phyloP scores from a whole-genome alignment of 2,797 vertebrate genomes.

The Distichodus sexfasciatus region DNA sequence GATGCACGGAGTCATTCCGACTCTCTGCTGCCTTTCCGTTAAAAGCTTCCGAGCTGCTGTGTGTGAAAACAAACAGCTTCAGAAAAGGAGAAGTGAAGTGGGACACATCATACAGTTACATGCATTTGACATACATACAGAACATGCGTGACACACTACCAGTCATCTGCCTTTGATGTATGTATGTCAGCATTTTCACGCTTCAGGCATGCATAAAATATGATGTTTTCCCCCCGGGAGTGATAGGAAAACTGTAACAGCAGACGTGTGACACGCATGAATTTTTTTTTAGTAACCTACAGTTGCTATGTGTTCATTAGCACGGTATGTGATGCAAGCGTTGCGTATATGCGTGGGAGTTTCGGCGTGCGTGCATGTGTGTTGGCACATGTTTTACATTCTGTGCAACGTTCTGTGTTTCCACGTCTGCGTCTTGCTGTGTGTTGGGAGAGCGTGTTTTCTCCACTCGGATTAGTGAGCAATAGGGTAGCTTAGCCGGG shows the following conservation, averaged over 20 bases:
- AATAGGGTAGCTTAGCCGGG: conserved; percentile 70
- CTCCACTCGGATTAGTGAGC: conserved; percentile 67
- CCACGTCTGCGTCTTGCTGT: conserved; percentile 44
- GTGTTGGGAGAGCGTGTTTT: conserved; percentile 47
- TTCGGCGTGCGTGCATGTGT: not conserved
- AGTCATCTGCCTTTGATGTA: not conserved
- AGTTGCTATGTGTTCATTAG: not conserved
- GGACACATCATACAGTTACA: conserved; percentile 2
- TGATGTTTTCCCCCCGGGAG: not conserved
- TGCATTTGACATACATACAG: too few species aligned
- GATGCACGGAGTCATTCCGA: not conserved
- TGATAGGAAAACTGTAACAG: not conserved
- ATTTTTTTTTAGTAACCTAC: conserved; percentile 34
- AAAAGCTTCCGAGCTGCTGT: not conserved
- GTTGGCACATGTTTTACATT: conserved; percentile 47
- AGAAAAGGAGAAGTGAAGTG: not conserved
- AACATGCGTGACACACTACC: not conserved
- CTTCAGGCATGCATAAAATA: not conserved
- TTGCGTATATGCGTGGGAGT: not conserved
- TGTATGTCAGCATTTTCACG: conserved; percentile 46
- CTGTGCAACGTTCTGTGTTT: conserved; percentile 45
- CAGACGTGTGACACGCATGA: not conserved
- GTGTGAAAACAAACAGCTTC: not conserved
- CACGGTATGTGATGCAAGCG: not conserved
- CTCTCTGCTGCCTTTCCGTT: not conserved